These are phyloP conservation scores for Cataglyphis livida DNA, from an alignment of 2,888 invertebrate species.

Conservation along the genomic window DNA sequence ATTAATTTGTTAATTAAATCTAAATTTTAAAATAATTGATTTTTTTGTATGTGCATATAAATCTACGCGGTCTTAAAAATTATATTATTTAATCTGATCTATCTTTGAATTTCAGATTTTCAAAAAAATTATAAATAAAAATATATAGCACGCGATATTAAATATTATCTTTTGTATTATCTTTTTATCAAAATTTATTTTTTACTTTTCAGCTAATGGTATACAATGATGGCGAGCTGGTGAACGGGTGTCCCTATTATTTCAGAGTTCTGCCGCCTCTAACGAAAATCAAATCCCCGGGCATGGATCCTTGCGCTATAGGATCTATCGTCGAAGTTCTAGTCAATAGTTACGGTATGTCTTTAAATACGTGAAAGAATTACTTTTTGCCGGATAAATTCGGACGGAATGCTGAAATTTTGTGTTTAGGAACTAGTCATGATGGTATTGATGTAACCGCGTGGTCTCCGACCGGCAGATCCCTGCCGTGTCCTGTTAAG, in stretches of 20 bases:
- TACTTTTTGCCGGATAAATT: neutral
- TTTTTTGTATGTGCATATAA: neutral
- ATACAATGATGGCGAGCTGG: constrained; percentile 87
- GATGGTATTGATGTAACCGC: constrained; percentile 96
- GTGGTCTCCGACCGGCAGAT: constrained; percentile 95
- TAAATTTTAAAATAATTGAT: neutral
- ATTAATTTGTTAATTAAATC: neutral
- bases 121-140: neutral
- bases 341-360: constrained; percentile 92
- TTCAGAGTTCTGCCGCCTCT: constrained; percentile 95
- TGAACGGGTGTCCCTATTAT: constrained; percentile 89
- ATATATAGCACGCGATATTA: neutral
- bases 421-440: constrained; percentile 83
- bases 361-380: neutral
- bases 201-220: constrained; percentile 86
- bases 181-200: neutral
- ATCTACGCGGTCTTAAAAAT: neutral
- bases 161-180: constrained; percentile 3
- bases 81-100: neutral
- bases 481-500: constrained; percentile 93
- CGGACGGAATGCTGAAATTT: neutral
- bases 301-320: constrained; percentile 97
- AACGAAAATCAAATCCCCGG: constrained; percentile 95
- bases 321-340: constrained; percentile 98
- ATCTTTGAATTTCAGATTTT: neutral